phyloP scores from a whole-genome alignment of 2,797 vertebrate genomes.

The Sebastolobus alascanus region DNA sequence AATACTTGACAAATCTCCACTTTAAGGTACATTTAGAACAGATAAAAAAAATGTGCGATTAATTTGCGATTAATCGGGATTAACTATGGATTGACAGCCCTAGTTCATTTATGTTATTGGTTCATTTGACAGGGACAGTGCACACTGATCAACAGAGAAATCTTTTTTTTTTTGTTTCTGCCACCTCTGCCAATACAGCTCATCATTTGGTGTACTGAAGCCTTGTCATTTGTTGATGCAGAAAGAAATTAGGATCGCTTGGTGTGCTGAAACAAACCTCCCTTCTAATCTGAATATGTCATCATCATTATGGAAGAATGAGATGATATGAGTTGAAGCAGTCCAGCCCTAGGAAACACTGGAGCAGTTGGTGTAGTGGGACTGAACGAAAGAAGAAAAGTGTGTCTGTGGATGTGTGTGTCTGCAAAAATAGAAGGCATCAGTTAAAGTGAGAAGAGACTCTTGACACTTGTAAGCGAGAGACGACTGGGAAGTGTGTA shows the following conservation, averaged over 20 bases:
- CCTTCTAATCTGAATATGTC: slow-evolving; percentile 8
- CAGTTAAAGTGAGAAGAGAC: slow-evolving; percentile 40
- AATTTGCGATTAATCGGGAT: too few species aligned
- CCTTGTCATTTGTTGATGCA: slow-evolving; percentile 1
- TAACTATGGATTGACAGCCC: too few species aligned
- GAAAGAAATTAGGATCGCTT: neutral
- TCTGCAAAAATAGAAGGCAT: slow-evolving; percentile 23
- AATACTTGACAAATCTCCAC: too few species aligned
- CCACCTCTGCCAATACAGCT: neutral
- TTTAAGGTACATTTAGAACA: too few species aligned
- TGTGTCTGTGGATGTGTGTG: neutral
- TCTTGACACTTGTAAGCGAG: slow-evolving; percentile 49
- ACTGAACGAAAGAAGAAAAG: neutral
- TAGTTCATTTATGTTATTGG: too few species aligned
- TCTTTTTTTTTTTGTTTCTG: neutral
- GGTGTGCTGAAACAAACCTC: neutral
- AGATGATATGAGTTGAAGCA: neutral
- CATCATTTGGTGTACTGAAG: neutral
- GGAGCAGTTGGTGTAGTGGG: neutral
- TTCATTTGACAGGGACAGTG: neutral
- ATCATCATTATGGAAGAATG: neutral
- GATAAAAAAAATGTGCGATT: too few species aligned
- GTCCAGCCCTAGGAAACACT: slow-evolving; percentile 3
- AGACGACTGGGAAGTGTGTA: slow-evolving; percentile 26
- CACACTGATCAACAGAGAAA: neutral